Conservation (phyloP, 2,113 vertebrate genomes). For the Paramormyrops kingsleyae region DNA sequence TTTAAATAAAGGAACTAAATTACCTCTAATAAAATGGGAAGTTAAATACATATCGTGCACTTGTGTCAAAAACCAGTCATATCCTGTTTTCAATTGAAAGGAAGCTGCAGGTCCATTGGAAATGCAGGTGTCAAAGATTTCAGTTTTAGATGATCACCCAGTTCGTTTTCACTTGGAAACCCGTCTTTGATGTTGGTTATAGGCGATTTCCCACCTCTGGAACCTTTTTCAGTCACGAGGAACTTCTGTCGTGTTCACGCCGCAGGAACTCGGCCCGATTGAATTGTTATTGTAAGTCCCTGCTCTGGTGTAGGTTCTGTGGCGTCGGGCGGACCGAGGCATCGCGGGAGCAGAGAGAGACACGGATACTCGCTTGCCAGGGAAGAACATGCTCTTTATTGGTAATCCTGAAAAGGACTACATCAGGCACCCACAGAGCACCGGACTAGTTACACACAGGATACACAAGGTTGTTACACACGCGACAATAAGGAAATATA, state of each 20-base stretch:
- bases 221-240: background rate
- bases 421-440: no score
- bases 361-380: no score
- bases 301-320: background rate
- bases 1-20: background rate
- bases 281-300: background rate
- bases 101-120: background rate
- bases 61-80: background rate
- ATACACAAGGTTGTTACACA: no score
- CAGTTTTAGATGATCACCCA: background rate
- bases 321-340: no score
- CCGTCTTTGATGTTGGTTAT: background rate
- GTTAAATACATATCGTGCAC: background rate
- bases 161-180: background rate
- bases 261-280: background rate
- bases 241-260: background rate
- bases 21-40: background rate
- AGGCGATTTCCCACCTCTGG: background rate
- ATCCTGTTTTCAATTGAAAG: background rate
- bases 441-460: no score
- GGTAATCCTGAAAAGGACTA: no score
- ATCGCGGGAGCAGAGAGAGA: no score
- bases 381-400: no score
- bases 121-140: background rate
- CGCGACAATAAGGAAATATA: no score